Evolutionary conservation across 2,797 vertebrate genomes (phyloP), one percentile per base, ranked within the genome.

Genomic region (Dendrocincla tyrannina): DNA sequence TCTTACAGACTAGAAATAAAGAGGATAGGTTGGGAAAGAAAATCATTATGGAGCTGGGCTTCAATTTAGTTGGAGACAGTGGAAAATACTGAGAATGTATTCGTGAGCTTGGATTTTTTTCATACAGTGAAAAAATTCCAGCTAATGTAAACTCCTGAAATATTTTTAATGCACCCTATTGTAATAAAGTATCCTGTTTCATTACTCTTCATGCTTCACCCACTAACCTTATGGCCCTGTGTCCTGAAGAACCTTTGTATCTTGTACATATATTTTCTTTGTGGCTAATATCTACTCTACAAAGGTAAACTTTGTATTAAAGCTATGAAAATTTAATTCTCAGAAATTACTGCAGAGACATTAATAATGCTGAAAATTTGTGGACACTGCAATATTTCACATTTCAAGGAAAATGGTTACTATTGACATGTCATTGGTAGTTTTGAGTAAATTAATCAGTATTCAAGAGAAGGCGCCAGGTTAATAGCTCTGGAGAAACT

Each of bases 401-500:
- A 24, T 89, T 88, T 88, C 76, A 90, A 62, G 56, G 22, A 85
- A 84, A 85, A 78, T 37, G 25, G 0, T 44, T 76, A 52, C 41
- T 86, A 70, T 5, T 91, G 82, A 77, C 22, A 3, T 27, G 17
- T 66, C 69, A 78, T 16, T 70, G 58, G 33, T 25, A 67, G 52
- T 79, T 93, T 77, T 84, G 22, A 85, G 49, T 62, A 84, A 81
- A 91, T 55, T 83, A 86, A 82, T 87, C 80, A 79, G 35, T 2
- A 2, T 13, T 85, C 46, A 63, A 39, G 37, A 84, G 69, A 91
- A 95, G 55, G 33, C 9, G 0, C 37, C 78, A 52, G 19, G 52
- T 81, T 91, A 96, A 87, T 79, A 92, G 64, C 37, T 69, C 64
- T 87, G 80, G n/a, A 90, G 60, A 85, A 95, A 75, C 58, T 44